Evolutionary conservation across 2,888 invertebrate genomes (phyloP).

Genomic region (Teleiodes luculella): DNA sequence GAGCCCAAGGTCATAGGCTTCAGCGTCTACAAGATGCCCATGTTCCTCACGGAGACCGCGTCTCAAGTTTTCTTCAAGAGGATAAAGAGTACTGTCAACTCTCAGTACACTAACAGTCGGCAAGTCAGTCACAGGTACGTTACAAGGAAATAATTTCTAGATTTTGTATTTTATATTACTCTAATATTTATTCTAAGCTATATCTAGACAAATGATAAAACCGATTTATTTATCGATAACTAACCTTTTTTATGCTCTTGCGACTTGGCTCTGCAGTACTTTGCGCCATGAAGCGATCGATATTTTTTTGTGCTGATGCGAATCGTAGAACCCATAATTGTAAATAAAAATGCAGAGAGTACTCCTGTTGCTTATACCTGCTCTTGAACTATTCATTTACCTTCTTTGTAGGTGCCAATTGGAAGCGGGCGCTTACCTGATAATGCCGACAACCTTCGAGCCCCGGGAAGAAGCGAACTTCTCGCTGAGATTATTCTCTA

Average conservation of each 20-base stretch:
- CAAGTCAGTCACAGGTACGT: conserved; percentile 83
- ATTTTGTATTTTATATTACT: too few relatives aligned
- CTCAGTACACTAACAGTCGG: conserved; percentile 93
- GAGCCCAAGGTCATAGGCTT: conserved; percentile 96
- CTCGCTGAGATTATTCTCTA: conserved; percentile 89
- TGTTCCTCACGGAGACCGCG: conserved; percentile 85
- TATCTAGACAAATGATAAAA: too few relatives aligned
- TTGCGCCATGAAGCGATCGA: neutral
- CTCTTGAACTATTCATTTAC: neutral
- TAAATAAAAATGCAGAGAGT: neutral
- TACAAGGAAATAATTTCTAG: too few relatives aligned
- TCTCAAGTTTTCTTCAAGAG: conserved; percentile 90
- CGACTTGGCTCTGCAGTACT: neutral
- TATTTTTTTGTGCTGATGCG: neutral
- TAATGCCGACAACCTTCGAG: conserved; percentile 94
- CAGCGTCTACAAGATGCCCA: conserved; percentile 87
- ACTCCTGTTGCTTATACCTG: neutral
- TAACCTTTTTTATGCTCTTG: too few relatives aligned
- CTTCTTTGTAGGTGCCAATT: conserved; percentile 82
- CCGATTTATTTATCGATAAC: too few relatives aligned
- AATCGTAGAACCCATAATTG: too few relatives aligned
- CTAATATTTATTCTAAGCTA: too few relatives aligned
- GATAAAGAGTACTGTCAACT: conserved; percentile 91
- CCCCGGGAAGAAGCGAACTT: conserved; percentile 94
- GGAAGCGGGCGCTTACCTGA: conserved; percentile 88